Percentiles rank a stretch among this genome's conserved stretches.
Conservation (phyloP, 2,797 vertebrate genomes). For the Loriculus beryllinus region DNA sequence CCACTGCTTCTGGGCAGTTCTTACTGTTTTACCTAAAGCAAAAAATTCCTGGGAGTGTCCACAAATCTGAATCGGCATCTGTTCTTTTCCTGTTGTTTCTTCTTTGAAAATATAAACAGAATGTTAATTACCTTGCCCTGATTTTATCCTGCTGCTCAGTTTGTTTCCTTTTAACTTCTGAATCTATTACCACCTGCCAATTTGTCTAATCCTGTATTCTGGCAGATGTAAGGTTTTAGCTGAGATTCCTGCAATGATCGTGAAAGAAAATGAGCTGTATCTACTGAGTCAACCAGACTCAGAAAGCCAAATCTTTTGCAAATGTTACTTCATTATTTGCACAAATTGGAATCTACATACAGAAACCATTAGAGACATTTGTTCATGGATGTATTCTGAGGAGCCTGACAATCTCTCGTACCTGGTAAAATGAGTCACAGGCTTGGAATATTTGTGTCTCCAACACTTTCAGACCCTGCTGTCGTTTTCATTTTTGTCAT, state of each 20-base stretch:
- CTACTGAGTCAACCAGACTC: not conserved
- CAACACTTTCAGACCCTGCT: not conserved
- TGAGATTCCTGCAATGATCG: constrained; percentile 24
- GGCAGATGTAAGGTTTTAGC: constrained; percentile 42
- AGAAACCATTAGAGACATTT: not conserved
- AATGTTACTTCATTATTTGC: not conserved
- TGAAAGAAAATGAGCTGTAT: constrained; percentile 4
- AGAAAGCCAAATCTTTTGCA: constrained; percentile 6
- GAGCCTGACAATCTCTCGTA: not conserved
- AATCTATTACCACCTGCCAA: constrained; percentile 63
- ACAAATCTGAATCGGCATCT: constrained; percentile 43
- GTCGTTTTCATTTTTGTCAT: not conserved
- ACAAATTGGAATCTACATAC: not conserved
- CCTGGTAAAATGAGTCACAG: not conserved
- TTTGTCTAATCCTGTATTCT: constrained; percentile 64
- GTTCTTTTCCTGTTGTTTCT: constrained; percentile 64
- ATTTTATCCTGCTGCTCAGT: constrained; percentile 64
- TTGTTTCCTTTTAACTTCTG: constrained; percentile 67
- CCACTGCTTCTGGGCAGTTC: constrained; percentile 3
- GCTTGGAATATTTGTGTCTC: not conserved
- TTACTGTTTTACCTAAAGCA: constrained; percentile 35
- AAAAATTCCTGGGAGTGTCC: constrained; percentile 61
- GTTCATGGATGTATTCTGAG: not conserved
- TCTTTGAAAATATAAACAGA: constrained; percentile 66
- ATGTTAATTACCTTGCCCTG: constrained; percentile 63